These are phyloP conservation scores for Ascidia mentula DNA, from an alignment of 23 tunicate species.

Conservation along the genomic window DNA sequence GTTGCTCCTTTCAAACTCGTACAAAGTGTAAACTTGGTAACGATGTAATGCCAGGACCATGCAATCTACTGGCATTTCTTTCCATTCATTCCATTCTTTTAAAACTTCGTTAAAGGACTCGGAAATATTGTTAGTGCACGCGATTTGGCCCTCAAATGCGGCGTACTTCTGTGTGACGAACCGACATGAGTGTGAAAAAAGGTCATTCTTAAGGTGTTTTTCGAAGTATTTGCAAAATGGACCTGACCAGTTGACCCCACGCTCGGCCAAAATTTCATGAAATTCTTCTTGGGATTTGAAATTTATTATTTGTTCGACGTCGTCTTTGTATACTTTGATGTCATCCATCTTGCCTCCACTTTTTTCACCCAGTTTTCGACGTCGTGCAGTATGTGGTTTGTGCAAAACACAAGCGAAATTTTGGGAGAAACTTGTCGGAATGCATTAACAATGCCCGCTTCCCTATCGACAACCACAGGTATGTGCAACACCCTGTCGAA, in stretches of 20 bases:
- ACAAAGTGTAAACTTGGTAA: constrained; percentile 12
- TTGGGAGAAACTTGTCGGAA: not conserved
- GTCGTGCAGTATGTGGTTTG: not conserved
- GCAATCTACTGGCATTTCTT: constrained; percentile 18
- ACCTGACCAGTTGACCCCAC: not conserved
- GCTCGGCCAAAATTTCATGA: not conserved
- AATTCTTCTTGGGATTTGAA: not conserved
- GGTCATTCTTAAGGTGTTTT: not conserved
- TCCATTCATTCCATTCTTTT: constrained; percentile 6
- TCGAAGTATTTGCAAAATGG: constrained; percentile 4
- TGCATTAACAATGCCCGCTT: constrained; percentile 9
- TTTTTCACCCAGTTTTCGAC: constrained; percentile 10
- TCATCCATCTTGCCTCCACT: not conserved
- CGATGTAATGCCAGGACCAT: not conserved
- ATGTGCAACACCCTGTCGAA: constrained; percentile 4
- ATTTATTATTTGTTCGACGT: not conserved
- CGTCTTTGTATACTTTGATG: constrained; percentile 8
- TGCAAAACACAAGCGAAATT: not conserved
- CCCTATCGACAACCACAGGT: not conserved
- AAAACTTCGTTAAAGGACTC: constrained; percentile 18
- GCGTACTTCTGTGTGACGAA: constrained; percentile 4
- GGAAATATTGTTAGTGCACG: constrained; percentile 20
- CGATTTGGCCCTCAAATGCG: constrained; percentile 14
- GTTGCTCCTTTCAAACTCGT: constrained; percentile 5
- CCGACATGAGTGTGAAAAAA: not conserved